Evolutionary conservation across 2,113 vertebrate genomes (phyloP), one percentile per base, ranked within the genome.

Genomic region (Morone chrysops): DNA sequence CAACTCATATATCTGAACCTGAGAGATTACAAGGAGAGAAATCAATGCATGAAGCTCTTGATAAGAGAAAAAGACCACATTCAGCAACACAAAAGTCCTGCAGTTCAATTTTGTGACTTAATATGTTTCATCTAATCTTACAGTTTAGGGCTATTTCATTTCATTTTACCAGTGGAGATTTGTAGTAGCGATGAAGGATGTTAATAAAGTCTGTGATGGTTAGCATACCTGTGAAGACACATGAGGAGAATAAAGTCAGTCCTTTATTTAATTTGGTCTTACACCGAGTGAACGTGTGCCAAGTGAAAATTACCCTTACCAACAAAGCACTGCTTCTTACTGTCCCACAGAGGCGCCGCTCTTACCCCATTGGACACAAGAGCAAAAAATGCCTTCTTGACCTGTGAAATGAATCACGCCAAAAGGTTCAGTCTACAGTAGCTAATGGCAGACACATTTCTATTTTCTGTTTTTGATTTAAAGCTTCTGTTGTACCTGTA

Each of bases 181-280:
- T 99, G 95, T 99, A 99, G 92, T 99, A 99, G 63, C 97, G 97
- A 92, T 99, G 98, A 61, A 99, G 95, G 84, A 99, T 99, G 89
- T 98, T 99, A 92, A 99, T 99, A 91, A 99, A 99, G 93, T 99
- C 98, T 10, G 98, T 99, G 94, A 99, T 99, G 83, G 98, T 99
- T 81, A 99, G 93, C 97, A 99, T 99, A 61, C 97, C 97, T 98
- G 91, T 43, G 57, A 3, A 81, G 25, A 38, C 38, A 7, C 60
- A 48, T 41, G 2, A 90, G 41, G 25, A 25, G 65, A 31, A 85
- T 38, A 0, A 11, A 50, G 40, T 68, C 12, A 72, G 6, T 38
- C 0, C 0, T 25, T 62, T 16, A 18, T 45, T 40, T 8, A 0
- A 54, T 40, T 56, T 43, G 56, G 1, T n/a, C 36, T 43, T 22